Conservation (phyloP, 2,113 vertebrate species). For the Chrysochloris asiatica region DNA sequence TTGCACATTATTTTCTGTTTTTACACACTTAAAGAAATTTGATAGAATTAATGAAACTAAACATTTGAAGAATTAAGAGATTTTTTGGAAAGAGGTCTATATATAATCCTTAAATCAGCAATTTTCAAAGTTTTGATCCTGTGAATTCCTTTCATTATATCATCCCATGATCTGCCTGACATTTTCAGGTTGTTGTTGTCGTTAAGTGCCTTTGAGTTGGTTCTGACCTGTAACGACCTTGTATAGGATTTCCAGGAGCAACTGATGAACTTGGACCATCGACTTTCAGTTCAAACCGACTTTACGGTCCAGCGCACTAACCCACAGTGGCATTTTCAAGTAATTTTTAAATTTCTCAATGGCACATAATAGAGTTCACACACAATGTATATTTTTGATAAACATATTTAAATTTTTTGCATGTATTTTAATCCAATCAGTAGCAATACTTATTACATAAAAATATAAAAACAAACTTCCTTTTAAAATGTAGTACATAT, state of each 20-base stretch:
- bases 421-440: not conserved
- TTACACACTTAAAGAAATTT: slow-evolving; percentile 20
- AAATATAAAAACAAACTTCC: slow-evolving; percentile 14
- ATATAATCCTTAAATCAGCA: not conserved
- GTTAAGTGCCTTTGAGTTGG: too few species aligned
- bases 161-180: not conserved
- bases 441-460: slow-evolving; percentile 18
- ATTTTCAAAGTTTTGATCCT: slow-evolving; percentile 16
- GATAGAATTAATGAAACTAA: slow-evolving; percentile 44
- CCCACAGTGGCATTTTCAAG: too few species aligned
- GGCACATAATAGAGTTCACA: not conserved
- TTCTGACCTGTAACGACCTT: too few species aligned
- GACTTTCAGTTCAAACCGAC: too few species aligned
- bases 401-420: not conserved
- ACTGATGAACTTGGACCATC: too few species aligned
- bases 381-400: slow-evolving; percentile 31
- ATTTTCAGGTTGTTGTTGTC: too few species aligned
- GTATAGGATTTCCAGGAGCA: too few species aligned
- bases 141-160: not conserved
- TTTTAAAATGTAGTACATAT: not conserved
- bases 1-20: not conserved
- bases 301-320: too few species aligned
- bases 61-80: not conserved
- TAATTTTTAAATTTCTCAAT: not conserved
- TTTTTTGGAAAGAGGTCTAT: not conserved